Base-by-base conservation (phyloP, 2,888 invertebrate genomes). In the Lithophane leautieri region DNA sequence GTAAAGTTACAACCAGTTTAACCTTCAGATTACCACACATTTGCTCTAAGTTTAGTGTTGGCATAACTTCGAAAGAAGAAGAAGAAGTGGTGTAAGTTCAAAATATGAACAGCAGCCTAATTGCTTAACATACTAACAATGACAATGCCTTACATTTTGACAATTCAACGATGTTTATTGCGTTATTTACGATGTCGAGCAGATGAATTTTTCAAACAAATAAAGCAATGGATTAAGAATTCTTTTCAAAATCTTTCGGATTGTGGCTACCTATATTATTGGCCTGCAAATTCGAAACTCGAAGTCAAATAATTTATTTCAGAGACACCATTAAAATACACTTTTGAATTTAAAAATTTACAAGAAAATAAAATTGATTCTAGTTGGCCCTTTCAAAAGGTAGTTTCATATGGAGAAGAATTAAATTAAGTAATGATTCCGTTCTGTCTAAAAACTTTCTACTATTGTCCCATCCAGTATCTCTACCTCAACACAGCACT, bases 401-500 rank as follows among this genome's bases (percentile, higher is more conserved):
- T n/a, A 52, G 52, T 52, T n/a, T 34, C 34, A 34, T 34, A 34
- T 34, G 34, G 34, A 34, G 34, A 34, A 34, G 34, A 34, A 34
- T 34, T 34, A 34, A 34, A 4, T 2, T 34, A 34, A 34, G n/a
- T 12, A 54, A 12, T n/a, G 4, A 12, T 54, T n/a, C n/a, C 54
- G n/a, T 54, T n/a, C 22, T 54, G n/a, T 9, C 50, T 52, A 22
- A 52, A 12, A n/a, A 19, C 34, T 42, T 11, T 16, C 8, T 3
- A 44, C 12, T n/a, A 12, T 47, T 63, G 52, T 22, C 71, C 7
- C 50, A 75, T 87, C 86, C 28, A 84, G 86, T 22, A 25, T 1
- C 8, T 60, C 67, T 82, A 84, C 22, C 66, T 89, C 84, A 40
- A 4, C 40, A 70, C 2, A 74, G 77, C 81, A 82, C 90, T 90